phyloP scores from a whole-genome alignment of 2,113 vertebrate species.

The Pachycephala philippinensis region DNA sequence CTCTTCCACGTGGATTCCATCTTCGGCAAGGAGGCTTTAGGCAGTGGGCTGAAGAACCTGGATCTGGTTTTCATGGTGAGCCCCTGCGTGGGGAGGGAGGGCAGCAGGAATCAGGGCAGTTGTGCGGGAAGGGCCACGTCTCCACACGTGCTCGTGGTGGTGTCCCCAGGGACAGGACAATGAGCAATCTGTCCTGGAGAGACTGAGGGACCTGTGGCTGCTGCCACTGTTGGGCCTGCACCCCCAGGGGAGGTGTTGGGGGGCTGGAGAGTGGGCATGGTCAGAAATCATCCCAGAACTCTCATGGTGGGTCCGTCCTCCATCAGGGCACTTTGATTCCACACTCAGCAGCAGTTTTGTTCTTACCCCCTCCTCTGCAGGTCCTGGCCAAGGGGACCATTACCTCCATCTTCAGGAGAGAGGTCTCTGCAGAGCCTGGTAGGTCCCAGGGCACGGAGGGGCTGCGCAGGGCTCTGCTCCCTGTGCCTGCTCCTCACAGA shows the following conservation, averaged over 20 bases:
- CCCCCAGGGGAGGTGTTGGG: neutral
- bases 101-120: fast-evolving
- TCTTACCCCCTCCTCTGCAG: neutral
- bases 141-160: fast-evolving
- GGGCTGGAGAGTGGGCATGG: neutral
- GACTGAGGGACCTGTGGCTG: neutral
- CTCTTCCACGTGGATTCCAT: neutral
- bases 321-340: neutral
- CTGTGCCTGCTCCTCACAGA: neutral
- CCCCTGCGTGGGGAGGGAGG: fast-evolving
- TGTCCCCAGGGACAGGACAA: neutral
- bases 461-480: neutral
- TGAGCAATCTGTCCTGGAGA: neutral
- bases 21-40: neutral
- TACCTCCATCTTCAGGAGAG: neutral
- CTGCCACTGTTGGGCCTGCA: neutral
- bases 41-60: neutral
- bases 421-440: neutral
- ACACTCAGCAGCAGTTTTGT: fast-evolving
- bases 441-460: fast-evolving
- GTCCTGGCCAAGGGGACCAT: conserved; percentile 15
- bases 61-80: conserved; percentile 39
- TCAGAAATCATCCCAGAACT: neutral
- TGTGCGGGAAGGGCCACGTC: neutral
- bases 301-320: fast-evolving